A percentile compares a stretch with the other conserved stretches of the same genome.
Evolutionary conservation across 1,140 invertebrate species (phyloP).

Genomic region (Telenomus remus): DNA sequence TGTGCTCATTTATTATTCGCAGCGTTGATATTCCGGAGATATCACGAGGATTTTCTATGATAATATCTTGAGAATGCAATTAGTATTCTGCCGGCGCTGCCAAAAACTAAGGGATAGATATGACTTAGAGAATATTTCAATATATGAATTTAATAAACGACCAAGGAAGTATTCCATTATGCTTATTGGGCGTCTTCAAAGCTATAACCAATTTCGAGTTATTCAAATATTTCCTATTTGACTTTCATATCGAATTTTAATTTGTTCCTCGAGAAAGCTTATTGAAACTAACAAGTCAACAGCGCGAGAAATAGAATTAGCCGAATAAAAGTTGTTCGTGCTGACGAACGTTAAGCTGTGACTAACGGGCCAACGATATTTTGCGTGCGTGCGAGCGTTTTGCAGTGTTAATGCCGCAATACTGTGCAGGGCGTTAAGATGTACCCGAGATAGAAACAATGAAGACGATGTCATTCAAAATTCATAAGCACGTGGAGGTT

Average conservation of each 20-base stretch:
- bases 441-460: slow-evolving; percentile 52
- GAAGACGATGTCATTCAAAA: slow-evolving; percentile 54
- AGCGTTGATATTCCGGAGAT: slow-evolving; percentile 45
- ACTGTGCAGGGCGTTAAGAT: slow-evolving; percentile 37
- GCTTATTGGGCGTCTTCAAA: slow-evolving; percentile 1
- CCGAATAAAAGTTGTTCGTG: slow-evolving; percentile 25
- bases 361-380: slow-evolving; percentile 26
- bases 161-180: slow-evolving; percentile 27
- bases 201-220: neutral
- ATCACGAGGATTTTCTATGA: slow-evolving; percentile 40
- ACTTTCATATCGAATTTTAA: neutral
- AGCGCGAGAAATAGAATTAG: too few species aligned
- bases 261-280: too few species aligned
- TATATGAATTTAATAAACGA: slow-evolving; percentile 53
- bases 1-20: slow-evolving; percentile 46
- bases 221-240: slow-evolving; percentile 16
- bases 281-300: too few species aligned
- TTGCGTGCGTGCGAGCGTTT: slow-evolving; percentile 44
- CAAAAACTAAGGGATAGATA: slow-evolving; percentile 47
- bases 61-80: slow-evolving; percentile 52
- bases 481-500: slow-evolving; percentile 29
- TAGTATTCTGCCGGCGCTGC: slow-evolving; percentile 36
- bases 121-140: slow-evolving; percentile 48
- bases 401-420: slow-evolving; percentile 48
- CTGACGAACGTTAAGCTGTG: slow-evolving; percentile 27